phyloP scores from a whole-genome alignment of 2,113 vertebrate species.

The Naja naja region DNA sequence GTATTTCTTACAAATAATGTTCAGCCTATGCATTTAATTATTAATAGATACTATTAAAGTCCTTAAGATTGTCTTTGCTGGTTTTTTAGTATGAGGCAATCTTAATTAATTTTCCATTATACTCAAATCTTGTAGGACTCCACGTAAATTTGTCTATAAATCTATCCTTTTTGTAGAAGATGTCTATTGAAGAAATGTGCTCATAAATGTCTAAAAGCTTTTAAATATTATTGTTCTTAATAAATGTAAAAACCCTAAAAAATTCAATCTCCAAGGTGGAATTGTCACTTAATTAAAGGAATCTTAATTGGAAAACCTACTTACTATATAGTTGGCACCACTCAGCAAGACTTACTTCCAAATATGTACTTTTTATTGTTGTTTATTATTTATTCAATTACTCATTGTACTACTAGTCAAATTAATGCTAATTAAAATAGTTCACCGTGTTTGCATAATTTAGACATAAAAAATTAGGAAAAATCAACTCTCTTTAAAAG shows the following conservation, averaged over 20 bases:
- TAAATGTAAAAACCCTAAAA: not conserved
- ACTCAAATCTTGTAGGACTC: slow-evolving; percentile 10
- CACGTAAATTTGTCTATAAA: slow-evolving; percentile 7
- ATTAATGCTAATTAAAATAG: not conserved
- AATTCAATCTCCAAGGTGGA: not conserved
- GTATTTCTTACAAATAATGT: not conserved
- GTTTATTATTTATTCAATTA: not conserved
- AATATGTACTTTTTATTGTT: not conserved
- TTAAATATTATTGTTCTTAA: slow-evolving; percentile 17
- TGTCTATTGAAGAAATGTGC: not conserved
- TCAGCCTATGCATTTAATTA: not conserved
- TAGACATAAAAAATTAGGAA: not conserved
- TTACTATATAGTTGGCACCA: not conserved
- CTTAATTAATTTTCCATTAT: slow-evolving; percentile 25
- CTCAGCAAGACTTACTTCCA: not conserved
- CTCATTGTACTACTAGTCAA: not conserved
- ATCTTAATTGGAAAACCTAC: not conserved
- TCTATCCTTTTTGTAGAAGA: not conserved
- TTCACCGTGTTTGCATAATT: not conserved
- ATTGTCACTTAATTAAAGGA: not conserved
- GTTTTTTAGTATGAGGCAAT: slow-evolving; percentile 1
- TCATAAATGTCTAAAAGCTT: slow-evolving; percentile 17
- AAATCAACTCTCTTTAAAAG: not conserved
- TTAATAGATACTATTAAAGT: not conserved
- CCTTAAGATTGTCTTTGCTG: not conserved